Evolutionary conservation across 2,888 invertebrate genomes (phyloP).

Genomic region (Xylota sylvarum): DNA sequence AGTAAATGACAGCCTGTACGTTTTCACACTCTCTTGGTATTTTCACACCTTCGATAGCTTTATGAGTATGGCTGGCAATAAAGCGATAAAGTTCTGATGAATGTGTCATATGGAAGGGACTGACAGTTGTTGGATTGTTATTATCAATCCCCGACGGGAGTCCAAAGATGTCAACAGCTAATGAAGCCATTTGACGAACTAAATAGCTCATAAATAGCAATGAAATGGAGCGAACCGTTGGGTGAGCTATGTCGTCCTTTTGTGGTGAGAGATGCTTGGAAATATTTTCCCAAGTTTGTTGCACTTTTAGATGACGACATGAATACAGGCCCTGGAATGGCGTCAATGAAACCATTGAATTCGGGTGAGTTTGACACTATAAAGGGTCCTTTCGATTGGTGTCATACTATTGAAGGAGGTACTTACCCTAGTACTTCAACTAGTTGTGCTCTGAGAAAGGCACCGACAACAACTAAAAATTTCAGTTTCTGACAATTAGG

Average conservation of each 20-base stretch:
- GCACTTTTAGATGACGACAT: not conserved
- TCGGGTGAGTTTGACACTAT: no score
- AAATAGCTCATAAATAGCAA: not conserved
- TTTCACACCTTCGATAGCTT: constrained; percentile 52
- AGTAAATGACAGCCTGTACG: not conserved
- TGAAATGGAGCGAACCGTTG: constrained; percentile 7
- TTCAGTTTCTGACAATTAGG: no score
- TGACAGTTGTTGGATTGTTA: constrained; percentile 37
- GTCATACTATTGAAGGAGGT: no score
- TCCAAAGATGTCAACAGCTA: constrained; percentile 21
- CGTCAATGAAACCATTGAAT: no score
- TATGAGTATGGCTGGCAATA: constrained; percentile 48
- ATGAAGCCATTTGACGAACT: constrained; percentile 31
- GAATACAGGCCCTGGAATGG: not conserved
- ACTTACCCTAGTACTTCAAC: no score
- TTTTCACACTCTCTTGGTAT: no score
- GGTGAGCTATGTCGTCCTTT: not conserved
- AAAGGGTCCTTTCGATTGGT: no score
- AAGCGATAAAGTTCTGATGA: constrained; percentile 65
- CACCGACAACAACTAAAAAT: no score
- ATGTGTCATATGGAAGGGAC: constrained; percentile 36
- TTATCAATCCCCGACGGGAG: constrained; percentile 3
- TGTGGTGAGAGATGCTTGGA: not conserved
- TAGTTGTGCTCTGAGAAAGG: no score
- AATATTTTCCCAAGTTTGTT: not conserved